Evolutionary conservation across 1,140 invertebrate species (phyloP), one percentile per base, ranked within the genome.

Genomic region (Pemphigus obesinymphae): DNA sequence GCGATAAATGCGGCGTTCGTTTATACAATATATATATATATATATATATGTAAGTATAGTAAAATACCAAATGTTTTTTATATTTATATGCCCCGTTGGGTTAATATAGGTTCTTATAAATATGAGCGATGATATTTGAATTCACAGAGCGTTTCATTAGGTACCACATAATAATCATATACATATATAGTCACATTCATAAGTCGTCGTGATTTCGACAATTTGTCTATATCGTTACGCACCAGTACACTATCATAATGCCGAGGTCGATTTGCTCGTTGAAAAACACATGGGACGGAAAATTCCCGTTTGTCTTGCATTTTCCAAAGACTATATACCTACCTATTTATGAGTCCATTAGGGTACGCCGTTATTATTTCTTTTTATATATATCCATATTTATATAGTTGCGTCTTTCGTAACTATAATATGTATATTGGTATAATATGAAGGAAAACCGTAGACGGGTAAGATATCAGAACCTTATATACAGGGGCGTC

Each of bases 231-330:
- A 15, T 23, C 68, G 68, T 72, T 72, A 72, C 68, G 68, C 37
- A 45, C 13, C 68, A 13, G 4, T 26, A 45, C n/a, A 17, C 15
- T 20, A 29, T 40, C 23, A 37, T 70, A 70, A 43, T 70, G 34
- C 68, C 34, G n/a, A 20, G 40, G 66, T 23, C 43, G 29, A 45
- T 72, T 72, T 26, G 13, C 7, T 72, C 3, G 37, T 72, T 72
- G 15, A 29, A 53, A 75, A 50, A 31, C 40, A 53, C 40, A 20
- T n/a, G 72, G 45, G 72, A 75, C 72, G 72, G 72, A 75, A 75
- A 53, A 50, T 75, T 75, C 26, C 72, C 72, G 70, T 73, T 73
- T 73, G 43, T 4, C 40, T 20, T 23, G 40, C 68, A 20, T 23
- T 40, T 70, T 70, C 37, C 68, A 40, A 70, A 34, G 63, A 68